Evolutionary conservation across 2,797 vertebrate genomes (phyloP).

Genomic region (Pteropus rufus): DNA sequence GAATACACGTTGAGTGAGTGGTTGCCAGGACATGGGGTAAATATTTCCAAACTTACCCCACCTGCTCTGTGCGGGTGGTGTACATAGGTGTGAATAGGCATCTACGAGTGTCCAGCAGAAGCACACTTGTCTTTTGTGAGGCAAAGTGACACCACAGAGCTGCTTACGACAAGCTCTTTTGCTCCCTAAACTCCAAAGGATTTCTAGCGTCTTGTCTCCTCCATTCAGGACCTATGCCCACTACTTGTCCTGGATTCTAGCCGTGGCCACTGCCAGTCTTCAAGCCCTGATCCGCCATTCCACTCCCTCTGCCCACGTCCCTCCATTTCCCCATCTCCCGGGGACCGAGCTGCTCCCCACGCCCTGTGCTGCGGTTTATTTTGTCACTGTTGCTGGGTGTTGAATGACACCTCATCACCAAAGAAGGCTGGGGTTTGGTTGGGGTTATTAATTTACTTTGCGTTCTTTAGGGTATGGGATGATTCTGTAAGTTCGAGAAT

Average conservation of each 20-base stretch:
- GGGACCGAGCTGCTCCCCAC: not conserved
- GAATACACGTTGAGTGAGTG: not conserved
- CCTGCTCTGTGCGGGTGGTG: not conserved
- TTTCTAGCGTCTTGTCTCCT: not conserved
- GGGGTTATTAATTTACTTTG: not conserved
- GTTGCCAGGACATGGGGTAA: not conserved
- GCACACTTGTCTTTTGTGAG: not conserved
- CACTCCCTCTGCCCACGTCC: not conserved
- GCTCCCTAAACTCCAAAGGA: not conserved
- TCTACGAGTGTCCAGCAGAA: not conserved
- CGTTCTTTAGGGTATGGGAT: not conserved
- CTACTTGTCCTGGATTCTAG: not conserved
- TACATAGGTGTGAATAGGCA: not conserved
- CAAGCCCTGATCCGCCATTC: rapidly evolving
- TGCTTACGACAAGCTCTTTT: not conserved
- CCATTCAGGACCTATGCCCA: not conserved
- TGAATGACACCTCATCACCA: not conserved
- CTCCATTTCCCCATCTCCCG: not conserved
- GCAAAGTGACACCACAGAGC: not conserved
- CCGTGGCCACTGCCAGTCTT: not conserved
- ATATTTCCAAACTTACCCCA: not conserved
- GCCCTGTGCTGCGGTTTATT: not conserved
- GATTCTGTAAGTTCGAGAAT: not conserved
- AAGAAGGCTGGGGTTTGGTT: rapidly evolving
- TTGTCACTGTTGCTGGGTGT: not conserved